Conservation (phyloP, 2,888 invertebrate genomes). For the Acanthosoma haemorrhoidale region DNA sequence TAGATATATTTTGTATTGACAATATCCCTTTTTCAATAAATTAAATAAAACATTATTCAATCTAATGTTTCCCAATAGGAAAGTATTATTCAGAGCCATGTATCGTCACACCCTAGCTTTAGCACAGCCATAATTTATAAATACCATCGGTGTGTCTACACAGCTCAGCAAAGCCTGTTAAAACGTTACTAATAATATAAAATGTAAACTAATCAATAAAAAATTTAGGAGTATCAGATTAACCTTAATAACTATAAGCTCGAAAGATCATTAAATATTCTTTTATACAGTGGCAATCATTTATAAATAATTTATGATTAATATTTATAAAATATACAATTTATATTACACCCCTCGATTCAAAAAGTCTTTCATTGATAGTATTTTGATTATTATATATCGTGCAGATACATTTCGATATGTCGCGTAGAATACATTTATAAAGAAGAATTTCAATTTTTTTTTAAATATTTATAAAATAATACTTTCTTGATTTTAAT, state of each 20-base stretch:
- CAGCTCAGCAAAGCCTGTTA: neutral
- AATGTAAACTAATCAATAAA: constrained; percentile 6
- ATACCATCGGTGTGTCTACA: neutral
- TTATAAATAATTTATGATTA: neutral
- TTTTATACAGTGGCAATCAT: neutral
- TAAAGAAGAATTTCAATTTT: too few relatives aligned
- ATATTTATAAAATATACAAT: constrained; percentile 26
- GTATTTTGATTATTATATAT: constrained; percentile 25
- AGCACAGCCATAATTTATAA: constrained; percentile 8
- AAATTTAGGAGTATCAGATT: neutral
- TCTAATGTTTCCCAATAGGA: too few relatives aligned
- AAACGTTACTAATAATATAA: too few relatives aligned
- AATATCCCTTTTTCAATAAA: constrained; percentile 7
- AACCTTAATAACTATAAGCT: constrained; percentile 23
- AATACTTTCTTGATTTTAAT: too few relatives aligned
- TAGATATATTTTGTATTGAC: constrained; percentile 2
- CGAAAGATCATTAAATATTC: neutral
- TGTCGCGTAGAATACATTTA: too few relatives aligned
- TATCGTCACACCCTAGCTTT: neutral
- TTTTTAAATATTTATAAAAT: too few relatives aligned
- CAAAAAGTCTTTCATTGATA: neutral
- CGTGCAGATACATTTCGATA: neutral
- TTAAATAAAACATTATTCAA: neutral
- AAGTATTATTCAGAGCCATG: neutral
- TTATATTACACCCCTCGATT: constrained; percentile 4